Conservation (phyloP, 2,797 vertebrate species). For the Erpetoichthys calabaricus region DNA sequence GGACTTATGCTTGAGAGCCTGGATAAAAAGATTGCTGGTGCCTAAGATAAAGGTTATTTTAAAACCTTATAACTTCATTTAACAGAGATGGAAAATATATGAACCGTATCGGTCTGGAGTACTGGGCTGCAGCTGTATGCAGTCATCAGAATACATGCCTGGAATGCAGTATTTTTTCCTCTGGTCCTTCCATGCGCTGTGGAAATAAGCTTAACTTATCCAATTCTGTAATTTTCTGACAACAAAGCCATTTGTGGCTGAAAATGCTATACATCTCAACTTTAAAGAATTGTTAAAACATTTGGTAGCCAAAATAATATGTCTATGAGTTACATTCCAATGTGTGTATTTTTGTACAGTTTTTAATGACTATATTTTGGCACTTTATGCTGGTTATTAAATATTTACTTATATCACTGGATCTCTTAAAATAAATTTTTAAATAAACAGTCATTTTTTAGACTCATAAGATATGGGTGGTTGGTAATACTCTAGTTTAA, state of each 20-base stretch:
- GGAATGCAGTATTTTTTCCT: constrained; percentile 22
- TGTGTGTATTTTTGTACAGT: constrained; percentile 62
- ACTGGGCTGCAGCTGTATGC: not conserved
- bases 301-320: constrained; percentile 26
- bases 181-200: constrained; percentile 7
- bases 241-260: not conserved
- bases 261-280: constrained; percentile 22
- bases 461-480: constrained; percentile 48
- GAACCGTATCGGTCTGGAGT: constrained; percentile 6
- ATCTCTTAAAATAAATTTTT: constrained; percentile 77
- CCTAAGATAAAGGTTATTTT: constrained; percentile 9
- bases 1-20: constrained; percentile 9
- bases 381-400: constrained; percentile 95
- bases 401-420: constrained; percentile 98
- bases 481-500: constrained; percentile 2
- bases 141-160: constrained; percentile 13
- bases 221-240: not conserved
- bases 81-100: constrained; percentile 1
- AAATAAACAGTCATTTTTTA: constrained; percentile 90
- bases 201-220: constrained; percentile 1
- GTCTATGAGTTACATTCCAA: constrained; percentile 52
- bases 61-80: constrained; percentile 1
- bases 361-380: constrained; percentile 80
- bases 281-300: constrained; percentile 26
- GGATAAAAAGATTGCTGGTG: constrained; percentile 11